Evolutionary conservation across 2,797 vertebrate genomes (phyloP).

Genomic region (Phoebastria nigripes): DNA sequence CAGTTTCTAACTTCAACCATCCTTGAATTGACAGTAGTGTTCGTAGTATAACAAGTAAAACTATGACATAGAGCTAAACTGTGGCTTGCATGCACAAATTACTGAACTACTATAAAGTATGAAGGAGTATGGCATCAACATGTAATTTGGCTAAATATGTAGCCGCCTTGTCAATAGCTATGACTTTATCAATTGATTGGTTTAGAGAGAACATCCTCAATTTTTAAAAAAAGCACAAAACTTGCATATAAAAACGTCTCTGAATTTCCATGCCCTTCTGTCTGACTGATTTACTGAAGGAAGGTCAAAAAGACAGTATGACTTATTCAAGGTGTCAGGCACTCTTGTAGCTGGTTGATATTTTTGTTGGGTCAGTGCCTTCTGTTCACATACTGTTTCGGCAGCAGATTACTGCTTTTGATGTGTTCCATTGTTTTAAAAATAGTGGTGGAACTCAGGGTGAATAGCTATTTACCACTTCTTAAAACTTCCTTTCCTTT

Average conservation of each 20-base stretch:
- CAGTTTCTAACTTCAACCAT: neutral
- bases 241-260: neutral
- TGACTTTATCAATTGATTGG: neutral
- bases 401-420: neutral
- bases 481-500: neutral
- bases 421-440: neutral
- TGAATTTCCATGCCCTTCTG: neutral
- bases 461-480: neutral
- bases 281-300: neutral
- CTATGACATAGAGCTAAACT: neutral
- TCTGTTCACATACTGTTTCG: neutral
- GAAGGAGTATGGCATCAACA: neutral
- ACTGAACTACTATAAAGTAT: fast-evolving
- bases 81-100: neutral
- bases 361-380: neutral
- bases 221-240: neutral
- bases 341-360: neutral
- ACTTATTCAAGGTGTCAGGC: neutral
- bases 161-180: neutral
- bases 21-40: neutral
- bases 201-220: neutral
- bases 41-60: fast-evolving
- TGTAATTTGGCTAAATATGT: neutral
- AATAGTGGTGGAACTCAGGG: neutral
- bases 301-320: neutral